Percentiles rank a stretch among this genome's conserved stretches.
Evolutionary conservation across 2,113 vertebrate genomes (phyloP).

Genomic region (Balaeniceps rex): DNA sequence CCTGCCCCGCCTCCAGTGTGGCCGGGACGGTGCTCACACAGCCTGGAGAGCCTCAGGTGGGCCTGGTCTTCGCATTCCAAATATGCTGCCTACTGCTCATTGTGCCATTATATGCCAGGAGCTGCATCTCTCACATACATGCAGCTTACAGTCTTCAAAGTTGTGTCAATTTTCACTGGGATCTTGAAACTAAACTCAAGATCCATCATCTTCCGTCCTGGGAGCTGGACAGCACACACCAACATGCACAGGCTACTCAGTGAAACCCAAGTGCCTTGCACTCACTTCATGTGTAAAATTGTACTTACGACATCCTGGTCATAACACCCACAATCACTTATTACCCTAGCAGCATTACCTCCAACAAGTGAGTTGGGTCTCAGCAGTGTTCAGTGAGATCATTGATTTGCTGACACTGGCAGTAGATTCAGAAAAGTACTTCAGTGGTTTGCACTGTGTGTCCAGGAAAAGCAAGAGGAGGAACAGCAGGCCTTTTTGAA

Average conservation of each 20-base stretch:
- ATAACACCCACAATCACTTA: fast-evolving
- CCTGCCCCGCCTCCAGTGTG: too few species aligned
- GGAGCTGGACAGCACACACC: neutral
- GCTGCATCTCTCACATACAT: fast-evolving
- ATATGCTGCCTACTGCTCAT: fast-evolving
- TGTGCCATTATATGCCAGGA: fast-evolving
- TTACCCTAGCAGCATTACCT: neutral
- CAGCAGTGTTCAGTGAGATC: neutral
- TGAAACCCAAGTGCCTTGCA: neutral
- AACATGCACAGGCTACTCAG: fast-evolving
- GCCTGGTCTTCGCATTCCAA: neutral
- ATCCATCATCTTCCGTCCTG: neutral
- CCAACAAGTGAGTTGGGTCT: neutral
- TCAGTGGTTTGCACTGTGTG: neutral
- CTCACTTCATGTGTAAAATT: fast-evolving
- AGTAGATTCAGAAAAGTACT: neutral
- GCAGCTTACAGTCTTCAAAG: neutral
- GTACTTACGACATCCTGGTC: neutral
- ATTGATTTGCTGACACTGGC: neutral
- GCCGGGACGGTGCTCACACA: too few species aligned
- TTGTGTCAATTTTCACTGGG: neutral
- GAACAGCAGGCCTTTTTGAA: neutral
- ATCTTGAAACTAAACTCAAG: neutral
- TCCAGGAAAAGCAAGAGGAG: neutral
- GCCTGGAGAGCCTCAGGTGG: neutral